A percentile compares a stretch with the other conserved stretches of the same genome.
These are phyloP conservation scores for Macropus fuliginosus DNA, from an alignment of 2,797 vertebrate species.

Conservation along the genomic window DNA sequence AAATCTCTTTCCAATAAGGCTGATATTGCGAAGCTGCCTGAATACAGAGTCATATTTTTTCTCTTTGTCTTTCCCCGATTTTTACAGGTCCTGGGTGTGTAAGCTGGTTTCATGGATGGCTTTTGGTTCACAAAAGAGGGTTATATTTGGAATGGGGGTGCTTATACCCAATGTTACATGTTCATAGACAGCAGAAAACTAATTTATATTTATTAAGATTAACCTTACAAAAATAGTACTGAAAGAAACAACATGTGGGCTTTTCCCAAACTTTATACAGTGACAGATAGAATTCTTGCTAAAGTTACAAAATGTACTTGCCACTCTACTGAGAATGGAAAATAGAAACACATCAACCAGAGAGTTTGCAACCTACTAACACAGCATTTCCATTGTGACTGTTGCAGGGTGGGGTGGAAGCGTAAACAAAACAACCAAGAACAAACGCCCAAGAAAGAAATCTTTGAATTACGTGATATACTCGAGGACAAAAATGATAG, in stretches of 20 bases:
- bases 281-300: neutral
- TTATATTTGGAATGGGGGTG: neutral
- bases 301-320: slow-evolving; percentile 14
- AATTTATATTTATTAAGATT: neutral
- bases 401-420: neutral
- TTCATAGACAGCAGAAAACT: neutral
- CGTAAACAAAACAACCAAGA: neutral
- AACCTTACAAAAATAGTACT: neutral
- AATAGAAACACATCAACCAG: neutral
- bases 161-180: accelerated
- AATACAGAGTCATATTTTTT: neutral
- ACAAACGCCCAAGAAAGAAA: neutral
- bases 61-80: neutral
- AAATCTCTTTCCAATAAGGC: neutral
- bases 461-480: neutral
- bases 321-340: neutral
- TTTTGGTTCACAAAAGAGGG: accelerated
- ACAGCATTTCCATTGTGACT: neutral
- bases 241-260: neutral
- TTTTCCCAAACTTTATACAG: neutral
- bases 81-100: neutral
- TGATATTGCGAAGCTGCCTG: neutral
- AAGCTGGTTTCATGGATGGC: neutral
- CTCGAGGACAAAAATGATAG: neutral
- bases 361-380: neutral